Percentiles rank a stretch among this genome's conserved stretches.
Evolutionary conservation across 2,797 vertebrate species (phyloP).

Genomic region (Lemur catta): DNA sequence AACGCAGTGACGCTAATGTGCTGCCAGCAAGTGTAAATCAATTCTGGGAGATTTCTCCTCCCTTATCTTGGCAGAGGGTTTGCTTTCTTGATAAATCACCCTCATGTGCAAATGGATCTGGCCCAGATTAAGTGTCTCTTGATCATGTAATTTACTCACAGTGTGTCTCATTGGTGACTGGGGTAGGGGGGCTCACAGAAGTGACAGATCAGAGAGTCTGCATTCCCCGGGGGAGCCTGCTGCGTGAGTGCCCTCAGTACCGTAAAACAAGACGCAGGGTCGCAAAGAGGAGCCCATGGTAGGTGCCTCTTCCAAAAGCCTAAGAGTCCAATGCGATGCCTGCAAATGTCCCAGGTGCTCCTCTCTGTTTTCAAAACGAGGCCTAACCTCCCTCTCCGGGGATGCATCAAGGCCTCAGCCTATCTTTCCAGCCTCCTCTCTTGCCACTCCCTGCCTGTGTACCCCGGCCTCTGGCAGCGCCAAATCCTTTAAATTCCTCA

Average conservation of each 20-base stretch:
- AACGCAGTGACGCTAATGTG: background rate
- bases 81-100: conserved; percentile 73
- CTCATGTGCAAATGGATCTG: conserved; percentile 12
- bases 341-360: background rate
- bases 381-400: too few species aligned
- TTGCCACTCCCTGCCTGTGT: too few species aligned
- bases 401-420: background rate
- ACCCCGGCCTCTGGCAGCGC: too few species aligned
- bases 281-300: background rate
- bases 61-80: conserved; percentile 46
- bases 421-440: background rate
- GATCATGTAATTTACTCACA: background rate
- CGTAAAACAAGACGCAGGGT: background rate
- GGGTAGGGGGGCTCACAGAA: background rate
- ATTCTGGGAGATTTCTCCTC: background rate
- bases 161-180: conserved; percentile 7
- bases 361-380: background rate
- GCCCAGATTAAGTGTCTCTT: conserved; percentile 43
- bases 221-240: rapidly evolving
- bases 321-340: background rate
- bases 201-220: background rate
- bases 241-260: background rate
- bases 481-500: background rate
- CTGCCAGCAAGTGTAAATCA: conserved; percentile 68
- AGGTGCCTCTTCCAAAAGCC: background rate